These are phyloP conservation scores for Camponotus pennsylvanicus DNA, from an alignment of 1,140 invertebrate species.

Conservation along the genomic window DNA sequence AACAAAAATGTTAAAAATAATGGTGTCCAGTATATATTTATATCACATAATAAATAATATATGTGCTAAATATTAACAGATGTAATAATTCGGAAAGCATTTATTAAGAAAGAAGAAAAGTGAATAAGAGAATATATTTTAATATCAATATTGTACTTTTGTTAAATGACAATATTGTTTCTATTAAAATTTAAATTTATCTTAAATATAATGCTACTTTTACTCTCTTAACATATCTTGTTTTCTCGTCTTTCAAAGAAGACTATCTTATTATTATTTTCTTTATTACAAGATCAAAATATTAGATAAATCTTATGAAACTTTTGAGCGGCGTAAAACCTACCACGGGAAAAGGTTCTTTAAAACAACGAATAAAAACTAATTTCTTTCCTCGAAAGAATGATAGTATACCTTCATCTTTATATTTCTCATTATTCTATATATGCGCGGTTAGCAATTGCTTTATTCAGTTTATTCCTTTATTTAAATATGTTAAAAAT, in stretches of 20 bases:
- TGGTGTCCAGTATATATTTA: background rate
- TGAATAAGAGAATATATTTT: background rate
- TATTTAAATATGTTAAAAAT: background rate
- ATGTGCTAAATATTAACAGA: background rate
- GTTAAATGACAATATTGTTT: too few species aligned
- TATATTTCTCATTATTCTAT: background rate
- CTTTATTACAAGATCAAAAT: slow-evolving; percentile 17
- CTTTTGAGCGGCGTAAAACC: slow-evolving; percentile 20
- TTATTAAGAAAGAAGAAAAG: background rate
- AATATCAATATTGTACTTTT: background rate
- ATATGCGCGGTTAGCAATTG: background rate
- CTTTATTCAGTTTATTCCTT: background rate
- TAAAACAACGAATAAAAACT: slow-evolving; percentile 23
- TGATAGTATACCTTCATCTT: background rate
- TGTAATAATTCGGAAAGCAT: too few species aligned
- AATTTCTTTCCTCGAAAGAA: background rate
- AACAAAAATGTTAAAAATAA: too few species aligned
- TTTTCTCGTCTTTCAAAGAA: background rate
- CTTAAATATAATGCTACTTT: slow-evolving; percentile 4
- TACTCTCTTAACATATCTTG: background rate
- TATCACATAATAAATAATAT: background rate
- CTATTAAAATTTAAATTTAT: slow-evolving; percentile 2
- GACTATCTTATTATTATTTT: background rate
- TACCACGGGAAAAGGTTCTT: background rate
- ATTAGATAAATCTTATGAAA: slow-evolving; percentile 27